A percentile compares a stretch with the other conserved stretches of the same genome.
phyloP scores from a whole-genome alignment of 2,797 vertebrate genomes.

The Synaphobranchus kaupii region DNA sequence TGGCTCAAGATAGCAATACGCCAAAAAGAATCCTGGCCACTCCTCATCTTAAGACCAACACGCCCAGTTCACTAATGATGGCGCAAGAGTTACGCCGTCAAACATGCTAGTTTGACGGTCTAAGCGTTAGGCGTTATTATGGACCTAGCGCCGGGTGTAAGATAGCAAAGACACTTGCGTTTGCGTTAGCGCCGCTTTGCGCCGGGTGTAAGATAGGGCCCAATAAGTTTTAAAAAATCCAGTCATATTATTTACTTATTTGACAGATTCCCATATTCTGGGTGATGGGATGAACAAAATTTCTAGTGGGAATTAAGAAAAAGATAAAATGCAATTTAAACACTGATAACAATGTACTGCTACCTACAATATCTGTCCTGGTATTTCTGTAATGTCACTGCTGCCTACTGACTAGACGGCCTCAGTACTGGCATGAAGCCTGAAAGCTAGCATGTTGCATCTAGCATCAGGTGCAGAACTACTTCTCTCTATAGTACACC shows the following conservation, averaged over 20 bases:
- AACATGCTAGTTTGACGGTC: too few species aligned
- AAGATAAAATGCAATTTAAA: neutral
- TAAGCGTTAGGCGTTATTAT: too few species aligned
- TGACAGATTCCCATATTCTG: neutral
- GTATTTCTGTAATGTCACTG: neutral
- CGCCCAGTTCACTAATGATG: too few species aligned
- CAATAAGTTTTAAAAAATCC: neutral
- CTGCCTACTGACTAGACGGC: too few species aligned
- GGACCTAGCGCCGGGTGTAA: too few species aligned
- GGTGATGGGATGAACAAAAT: neutral
- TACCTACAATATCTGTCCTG: neutral
- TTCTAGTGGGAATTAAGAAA: neutral
- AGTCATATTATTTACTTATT: neutral
- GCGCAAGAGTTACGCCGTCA: too few species aligned
- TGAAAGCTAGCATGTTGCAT: neutral
- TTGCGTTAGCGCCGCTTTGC: too few species aligned
- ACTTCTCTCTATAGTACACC: neutral
- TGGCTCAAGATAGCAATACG: too few species aligned
- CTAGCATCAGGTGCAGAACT: neutral
- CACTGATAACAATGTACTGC: neutral
- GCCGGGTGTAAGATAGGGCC: too few species aligned
- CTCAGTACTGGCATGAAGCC: neutral
- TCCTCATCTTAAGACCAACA: too few species aligned
- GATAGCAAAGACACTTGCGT: too few species aligned
- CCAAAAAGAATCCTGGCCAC: too few species aligned